Percentiles rank a stretch among this genome's conserved stretches.
These are phyloP conservation scores for Delichon dasypus DNA, from an alignment of 2,797 vertebrate species.

Conservation along the genomic window DNA sequence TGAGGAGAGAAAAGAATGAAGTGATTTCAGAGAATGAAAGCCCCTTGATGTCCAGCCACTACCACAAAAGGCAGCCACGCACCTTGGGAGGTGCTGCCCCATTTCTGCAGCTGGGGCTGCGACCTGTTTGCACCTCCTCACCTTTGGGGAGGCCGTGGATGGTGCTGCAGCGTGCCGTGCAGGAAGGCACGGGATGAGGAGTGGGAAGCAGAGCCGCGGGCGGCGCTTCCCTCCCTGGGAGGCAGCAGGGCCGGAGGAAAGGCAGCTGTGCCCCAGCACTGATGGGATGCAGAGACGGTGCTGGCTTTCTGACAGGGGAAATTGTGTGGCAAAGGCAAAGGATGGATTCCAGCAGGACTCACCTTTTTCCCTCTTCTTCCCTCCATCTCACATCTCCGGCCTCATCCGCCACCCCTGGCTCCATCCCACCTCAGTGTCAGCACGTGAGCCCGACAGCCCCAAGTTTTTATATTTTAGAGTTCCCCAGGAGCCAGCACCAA, in stretches of 20 bases:
- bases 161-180: rapidly evolving
- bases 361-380: neutral
- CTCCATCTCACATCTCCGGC: rapidly evolving
- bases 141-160: neutral
- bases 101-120: neutral
- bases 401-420: neutral
- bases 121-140: neutral
- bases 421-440: neutral
- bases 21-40: neutral
- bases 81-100: neutral
- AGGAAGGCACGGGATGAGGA: neutral
- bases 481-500: neutral
- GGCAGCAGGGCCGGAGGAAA: rapidly evolving
- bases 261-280: neutral
- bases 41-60: neutral
- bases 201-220: neutral
- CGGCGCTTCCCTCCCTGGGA: neutral
- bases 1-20: neutral
- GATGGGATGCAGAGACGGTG: neutral
- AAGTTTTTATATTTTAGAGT: neutral
- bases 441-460: neutral
- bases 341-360: neutral
- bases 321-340: neutral
- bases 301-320: neutral
- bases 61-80: rapidly evolving